phyloP scores from a whole-genome alignment of 2,888 invertebrate species.

The Trichopoda pennipes region DNA sequence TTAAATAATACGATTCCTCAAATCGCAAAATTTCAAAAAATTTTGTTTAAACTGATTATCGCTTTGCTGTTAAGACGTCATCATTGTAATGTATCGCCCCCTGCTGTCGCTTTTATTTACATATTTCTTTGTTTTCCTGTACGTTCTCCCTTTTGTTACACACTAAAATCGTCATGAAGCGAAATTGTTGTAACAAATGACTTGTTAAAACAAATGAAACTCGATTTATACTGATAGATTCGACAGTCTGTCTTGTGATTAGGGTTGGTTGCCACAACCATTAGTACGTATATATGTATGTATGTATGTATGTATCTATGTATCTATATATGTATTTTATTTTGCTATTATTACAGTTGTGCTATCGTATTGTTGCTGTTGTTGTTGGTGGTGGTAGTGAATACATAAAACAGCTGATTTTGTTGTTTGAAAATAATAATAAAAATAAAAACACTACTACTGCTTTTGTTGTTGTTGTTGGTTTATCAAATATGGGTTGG shows the following conservation, averaged over 20 bases:
- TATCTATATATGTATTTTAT: background rate
- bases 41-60: background rate
- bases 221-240: background rate
- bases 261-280: constrained; percentile 42
- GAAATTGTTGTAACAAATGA: constrained; percentile 31
- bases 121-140: constrained; percentile 1
- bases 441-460: background rate
- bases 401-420: constrained; percentile 58
- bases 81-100: background rate
- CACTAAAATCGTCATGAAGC: constrained; percentile 12
- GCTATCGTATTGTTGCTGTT: background rate
- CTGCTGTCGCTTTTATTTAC: background rate
- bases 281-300: background rate
- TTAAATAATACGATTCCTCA: no score
- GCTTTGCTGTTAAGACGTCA: background rate
- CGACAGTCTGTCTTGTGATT: constrained; percentile 13
- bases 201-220: constrained; percentile 18
- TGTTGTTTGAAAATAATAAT: constrained; percentile 45
- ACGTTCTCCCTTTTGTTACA: constrained; percentile 5
- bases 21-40: no score
- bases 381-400: constrained; percentile 21
- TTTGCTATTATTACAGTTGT: constrained; percentile 27
- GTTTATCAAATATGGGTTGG: constrained; percentile 30
- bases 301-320: background rate
- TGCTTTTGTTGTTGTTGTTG: constrained; percentile 23